Base-by-base conservation (phyloP, 2,113 vertebrate genomes). In the Rallus limicola region DNA sequence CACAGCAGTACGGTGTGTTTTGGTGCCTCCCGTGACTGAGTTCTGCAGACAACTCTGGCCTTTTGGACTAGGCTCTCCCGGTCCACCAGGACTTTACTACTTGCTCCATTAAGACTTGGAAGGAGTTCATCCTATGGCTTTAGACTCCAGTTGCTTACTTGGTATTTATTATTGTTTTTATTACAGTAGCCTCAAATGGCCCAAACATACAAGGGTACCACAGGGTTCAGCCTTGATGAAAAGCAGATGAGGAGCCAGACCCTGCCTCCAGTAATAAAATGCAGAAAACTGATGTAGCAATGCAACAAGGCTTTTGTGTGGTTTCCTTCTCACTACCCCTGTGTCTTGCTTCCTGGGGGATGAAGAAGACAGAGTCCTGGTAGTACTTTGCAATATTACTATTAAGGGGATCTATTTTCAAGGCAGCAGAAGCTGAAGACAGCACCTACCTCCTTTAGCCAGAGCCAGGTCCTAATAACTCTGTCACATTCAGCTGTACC, bases 161-260 rank as follows among this genome's bases (percentile, higher is more conserved):
- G 77, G 88, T 93, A 86, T 88, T 96, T 93, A 93, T 88, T 93
- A 86, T 92, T 93, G 65, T 48, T 94, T 93, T 92, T 93, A 86
- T 94, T 93, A 84, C 26, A 52, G 88, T 92, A 95, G 93, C 86
- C 93, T 95, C 85, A 90, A 93, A 96, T 0, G 21, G 77, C 88
- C 92, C 92, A 86, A 94, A 68, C 65, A 88, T 76, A 89, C 77
- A 79, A 95, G 93, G 89, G 95, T 92, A 89, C 88, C 92, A 87
- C 80, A 76, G 74, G 90, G 93, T 90, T 95, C 95, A 88, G 93
- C 58, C 86, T 62, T 93, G 80, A 97, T n/a, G 53, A 93, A 85
- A 97, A 94, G 81, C 95, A 93, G 86, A 96, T 94, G 96, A 94
- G 83, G 88, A 96, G 90, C 67, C 87, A 95, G 95, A 89, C 82